phyloP scores from a whole-genome alignment of 2,113 vertebrate species.

The Peromyscus maniculatus region DNA sequence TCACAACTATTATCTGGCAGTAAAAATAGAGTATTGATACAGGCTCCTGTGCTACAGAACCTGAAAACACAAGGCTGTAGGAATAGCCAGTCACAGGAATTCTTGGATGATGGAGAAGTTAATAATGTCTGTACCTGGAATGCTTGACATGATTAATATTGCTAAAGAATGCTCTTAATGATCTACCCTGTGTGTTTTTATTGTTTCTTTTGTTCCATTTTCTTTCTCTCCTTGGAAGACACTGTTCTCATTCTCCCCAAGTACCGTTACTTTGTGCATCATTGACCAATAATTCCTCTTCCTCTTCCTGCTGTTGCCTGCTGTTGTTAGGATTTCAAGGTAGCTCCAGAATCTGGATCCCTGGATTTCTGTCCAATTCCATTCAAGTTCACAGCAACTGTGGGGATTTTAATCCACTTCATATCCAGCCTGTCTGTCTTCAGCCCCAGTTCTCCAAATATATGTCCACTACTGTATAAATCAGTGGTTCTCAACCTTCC shows the following conservation, averaged over 20 bases:
- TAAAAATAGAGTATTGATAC: neutral
- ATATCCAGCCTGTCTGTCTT: neutral
- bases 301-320: neutral
- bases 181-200: neutral
- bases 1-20: neutral
- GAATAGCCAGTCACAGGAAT: neutral
- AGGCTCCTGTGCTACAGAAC: neutral
- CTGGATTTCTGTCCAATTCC: neutral
- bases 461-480: neutral
- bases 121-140: neutral
- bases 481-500: neutral
- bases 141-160: neutral
- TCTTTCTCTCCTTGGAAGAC: neutral
- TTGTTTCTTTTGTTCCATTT: neutral
- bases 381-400: neutral
- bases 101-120: neutral
- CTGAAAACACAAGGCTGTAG: neutral
- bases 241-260: neutral
- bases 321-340: neutral
- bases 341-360: neutral
- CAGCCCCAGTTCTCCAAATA: slow-evolving; percentile 1
- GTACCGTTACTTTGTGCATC: neutral
- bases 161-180: neutral
- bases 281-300: neutral
- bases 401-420: neutral